A percentile compares a stretch with the other conserved stretches of the same genome.
Evolutionary conservation across 2,797 vertebrate species (phyloP).

Genomic region (Gambusia yucatana): DNA sequence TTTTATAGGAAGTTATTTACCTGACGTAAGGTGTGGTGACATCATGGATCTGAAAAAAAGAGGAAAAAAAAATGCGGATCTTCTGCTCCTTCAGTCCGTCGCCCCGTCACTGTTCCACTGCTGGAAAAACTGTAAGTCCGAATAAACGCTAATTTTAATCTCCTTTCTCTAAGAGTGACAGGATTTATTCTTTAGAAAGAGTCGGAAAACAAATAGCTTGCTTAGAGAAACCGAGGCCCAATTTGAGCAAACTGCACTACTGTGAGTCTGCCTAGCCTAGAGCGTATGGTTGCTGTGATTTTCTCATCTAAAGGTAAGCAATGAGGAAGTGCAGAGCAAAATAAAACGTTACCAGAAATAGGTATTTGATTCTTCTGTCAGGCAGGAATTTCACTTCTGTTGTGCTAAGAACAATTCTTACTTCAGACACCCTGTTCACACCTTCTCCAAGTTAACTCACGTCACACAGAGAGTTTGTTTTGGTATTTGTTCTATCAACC

Average conservation of each 20-base stretch:
- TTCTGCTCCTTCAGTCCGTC: neutral
- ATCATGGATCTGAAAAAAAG: conserved; percentile 1
- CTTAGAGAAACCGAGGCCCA: neutral
- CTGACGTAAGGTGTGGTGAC: conserved; percentile 28
- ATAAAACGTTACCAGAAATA: neutral
- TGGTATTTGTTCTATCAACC: neutral
- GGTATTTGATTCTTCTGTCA: neutral
- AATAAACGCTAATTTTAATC: conserved; percentile 12
- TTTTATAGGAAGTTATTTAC: conserved; percentile 21
- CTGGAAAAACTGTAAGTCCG: conserved; percentile 3
- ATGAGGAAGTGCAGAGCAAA: neutral
- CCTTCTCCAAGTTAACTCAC: neutral
- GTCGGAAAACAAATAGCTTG: too few relatives aligned
- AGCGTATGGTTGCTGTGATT: neutral
- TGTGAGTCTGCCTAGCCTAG: too few relatives aligned
- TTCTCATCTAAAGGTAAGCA: neutral
- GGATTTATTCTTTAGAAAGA: neutral
- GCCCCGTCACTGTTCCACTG: neutral
- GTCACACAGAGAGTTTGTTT: neutral
- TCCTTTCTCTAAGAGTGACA: too few relatives aligned
- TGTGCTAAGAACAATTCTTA: neutral
- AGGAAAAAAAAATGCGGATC: conserved; percentile 12
- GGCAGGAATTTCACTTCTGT: neutral
- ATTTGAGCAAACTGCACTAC: neutral
- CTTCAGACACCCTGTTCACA: neutral